A percentile compares a stretch with the other conserved stretches of the same genome.
Conservation (phyloP, 2,888 invertebrate genomes). For the Nemoura dubitans region DNA sequence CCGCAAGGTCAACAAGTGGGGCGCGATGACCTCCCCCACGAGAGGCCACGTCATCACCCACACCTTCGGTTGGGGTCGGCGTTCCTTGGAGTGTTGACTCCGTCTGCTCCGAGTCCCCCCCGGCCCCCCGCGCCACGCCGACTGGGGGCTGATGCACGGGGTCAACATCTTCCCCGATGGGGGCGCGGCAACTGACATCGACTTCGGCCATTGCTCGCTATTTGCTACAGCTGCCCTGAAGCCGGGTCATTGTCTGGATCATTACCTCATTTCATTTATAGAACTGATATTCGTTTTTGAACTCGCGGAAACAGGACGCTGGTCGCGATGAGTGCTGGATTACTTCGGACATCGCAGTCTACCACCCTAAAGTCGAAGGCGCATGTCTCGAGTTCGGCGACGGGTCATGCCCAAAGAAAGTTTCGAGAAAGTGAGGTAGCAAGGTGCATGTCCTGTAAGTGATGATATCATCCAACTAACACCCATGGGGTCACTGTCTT, state of each 20-base stretch:
- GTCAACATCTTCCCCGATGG: not conserved
- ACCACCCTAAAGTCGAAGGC: not conserved
- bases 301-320: not conserved
- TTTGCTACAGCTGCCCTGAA: not conserved
- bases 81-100: not conserved
- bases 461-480: not conserved
- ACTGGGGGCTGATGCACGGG: not conserved
- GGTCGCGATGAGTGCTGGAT: not conserved
- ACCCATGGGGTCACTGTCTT: not conserved
- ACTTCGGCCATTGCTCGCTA: not conserved
- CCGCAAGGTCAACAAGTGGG: constrained; percentile 19
- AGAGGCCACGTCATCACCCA: not conserved
- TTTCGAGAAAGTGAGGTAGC: not conserved
- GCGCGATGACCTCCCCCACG: not conserved
- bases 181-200: not conserved
- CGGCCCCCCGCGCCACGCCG: not conserved
- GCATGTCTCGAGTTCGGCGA: not conserved
- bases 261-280: not conserved
- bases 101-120: not conserved
- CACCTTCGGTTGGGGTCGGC: constrained; percentile 7
- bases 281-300: not conserved
- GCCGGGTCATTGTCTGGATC: not conserved
- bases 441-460: not conserved
- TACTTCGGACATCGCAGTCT: not conserved
- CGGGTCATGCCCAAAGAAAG: constrained; percentile 12